A percentile compares a stretch with the other conserved stretches of the same genome.
These are phyloP conservation scores for Odontamblyopus lacepedii DNA, from an alignment of 2,797 vertebrate species.

Conservation along the genomic window DNA sequence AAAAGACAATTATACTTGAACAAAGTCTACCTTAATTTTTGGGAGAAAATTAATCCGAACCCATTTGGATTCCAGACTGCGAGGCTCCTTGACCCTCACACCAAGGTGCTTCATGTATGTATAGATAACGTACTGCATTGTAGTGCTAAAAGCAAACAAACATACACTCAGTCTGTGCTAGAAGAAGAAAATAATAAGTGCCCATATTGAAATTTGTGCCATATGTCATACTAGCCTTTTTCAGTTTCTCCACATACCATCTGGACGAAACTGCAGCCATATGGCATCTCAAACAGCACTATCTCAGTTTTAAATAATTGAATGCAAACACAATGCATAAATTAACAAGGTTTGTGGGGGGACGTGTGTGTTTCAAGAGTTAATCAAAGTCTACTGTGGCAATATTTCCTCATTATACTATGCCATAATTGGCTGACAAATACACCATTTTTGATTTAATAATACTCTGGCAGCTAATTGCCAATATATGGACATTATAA, in stretches of 20 bases:
- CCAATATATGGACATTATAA: slow-evolving; percentile 29
- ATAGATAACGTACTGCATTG: slow-evolving; percentile 90
- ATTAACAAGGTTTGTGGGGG: slow-evolving; percentile 44
- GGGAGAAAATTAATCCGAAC: slow-evolving; percentile 88
- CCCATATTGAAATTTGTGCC: slow-evolving; percentile 55
- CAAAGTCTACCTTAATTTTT: slow-evolving; percentile 87
- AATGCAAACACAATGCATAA: slow-evolving; percentile 56
- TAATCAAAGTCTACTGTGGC: not conserved
- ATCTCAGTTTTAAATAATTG: slow-evolving; percentile 61
- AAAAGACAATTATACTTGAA: not conserved
- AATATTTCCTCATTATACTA: slow-evolving; percentile 1
- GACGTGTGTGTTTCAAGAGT: slow-evolving; percentile 28
- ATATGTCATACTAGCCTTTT: slow-evolving; percentile 63
- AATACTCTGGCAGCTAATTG: slow-evolving; percentile 7
- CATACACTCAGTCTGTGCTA: not conserved
- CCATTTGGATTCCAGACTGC: slow-evolving; percentile 89
- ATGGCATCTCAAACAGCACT: slow-evolving; percentile 68
- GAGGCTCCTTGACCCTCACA: slow-evolving; percentile 91
- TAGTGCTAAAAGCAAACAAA: slow-evolving; percentile 75
- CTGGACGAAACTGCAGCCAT: slow-evolving; percentile 62
- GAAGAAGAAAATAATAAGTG: slow-evolving; percentile 29
- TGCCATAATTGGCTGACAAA: not conserved
- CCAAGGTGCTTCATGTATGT: slow-evolving; percentile 96
- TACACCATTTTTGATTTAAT: not conserved
- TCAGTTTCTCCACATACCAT: slow-evolving; percentile 68